Conservation (phyloP, 2,888 invertebrate genomes). For the Euzetes globulus region DNA sequence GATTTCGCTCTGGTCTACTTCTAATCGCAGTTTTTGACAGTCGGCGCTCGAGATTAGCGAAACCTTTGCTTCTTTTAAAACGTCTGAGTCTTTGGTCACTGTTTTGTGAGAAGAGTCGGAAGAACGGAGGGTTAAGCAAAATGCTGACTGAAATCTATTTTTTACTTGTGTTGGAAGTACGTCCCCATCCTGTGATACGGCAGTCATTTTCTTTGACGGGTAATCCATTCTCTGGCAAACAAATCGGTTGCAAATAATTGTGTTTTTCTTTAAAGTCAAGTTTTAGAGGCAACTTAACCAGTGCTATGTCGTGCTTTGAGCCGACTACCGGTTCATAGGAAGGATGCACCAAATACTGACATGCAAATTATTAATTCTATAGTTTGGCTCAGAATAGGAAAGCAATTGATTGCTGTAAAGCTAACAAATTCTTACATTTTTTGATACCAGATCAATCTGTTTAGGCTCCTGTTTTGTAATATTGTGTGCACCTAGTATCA, state of each 20-base stretch:
- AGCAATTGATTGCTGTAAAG: too few species aligned
- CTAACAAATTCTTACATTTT: neutral
- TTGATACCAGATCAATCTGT: neutral
- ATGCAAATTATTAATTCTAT: neutral
- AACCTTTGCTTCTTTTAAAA: neutral
- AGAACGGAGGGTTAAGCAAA: too few species aligned
- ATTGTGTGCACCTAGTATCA: slow-evolving; percentile 21
- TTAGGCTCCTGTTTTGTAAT: neutral
- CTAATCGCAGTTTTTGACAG: neutral
- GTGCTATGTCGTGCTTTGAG: neutral
- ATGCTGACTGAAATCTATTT: neutral
- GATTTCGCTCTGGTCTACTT: neutral
- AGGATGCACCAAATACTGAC: neutral
- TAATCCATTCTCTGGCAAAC: neutral
- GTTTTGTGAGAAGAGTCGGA: too few species aligned
- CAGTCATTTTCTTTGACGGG: neutral
- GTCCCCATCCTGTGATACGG: neutral
- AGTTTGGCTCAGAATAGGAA: neutral
- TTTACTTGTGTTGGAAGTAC: neutral
- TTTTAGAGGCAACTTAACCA: neutral
- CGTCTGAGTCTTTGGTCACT: neutral
- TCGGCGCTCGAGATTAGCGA: neutral
- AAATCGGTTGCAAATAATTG: neutral
- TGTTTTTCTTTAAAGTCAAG: neutral
- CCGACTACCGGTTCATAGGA: neutral